Conservation (phyloP, 2,888 invertebrate species). For the Phymatocera aterrima region DNA sequence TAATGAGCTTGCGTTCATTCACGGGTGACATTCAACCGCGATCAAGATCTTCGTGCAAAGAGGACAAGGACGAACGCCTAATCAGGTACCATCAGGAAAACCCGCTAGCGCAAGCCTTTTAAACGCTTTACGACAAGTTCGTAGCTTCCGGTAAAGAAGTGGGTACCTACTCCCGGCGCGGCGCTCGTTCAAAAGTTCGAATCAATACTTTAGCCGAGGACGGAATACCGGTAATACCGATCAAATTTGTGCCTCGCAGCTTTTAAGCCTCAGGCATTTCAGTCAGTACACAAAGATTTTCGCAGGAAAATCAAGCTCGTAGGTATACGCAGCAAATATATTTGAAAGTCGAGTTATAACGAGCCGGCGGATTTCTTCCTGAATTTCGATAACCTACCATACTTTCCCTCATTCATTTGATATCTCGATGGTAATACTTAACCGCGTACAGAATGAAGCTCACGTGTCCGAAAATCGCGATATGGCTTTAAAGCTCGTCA, state of each 20-base stretch:
- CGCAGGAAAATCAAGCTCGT: background rate
- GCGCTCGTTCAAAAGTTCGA: constrained; percentile 36
- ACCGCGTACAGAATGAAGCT: background rate
- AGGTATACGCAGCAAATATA: background rate
- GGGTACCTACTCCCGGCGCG: background rate
- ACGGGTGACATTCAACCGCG: constrained; percentile 31
- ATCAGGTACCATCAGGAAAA: constrained; percentile 22
- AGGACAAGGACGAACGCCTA: constrained; percentile 42
- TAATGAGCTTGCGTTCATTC: constrained; percentile 65
- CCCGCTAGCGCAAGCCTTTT: constrained; percentile 44
- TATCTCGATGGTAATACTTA: background rate
- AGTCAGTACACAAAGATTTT: background rate
- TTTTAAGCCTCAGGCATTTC: constrained; percentile 16
- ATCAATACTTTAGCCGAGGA: constrained; percentile 29
- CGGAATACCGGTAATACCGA: background rate
- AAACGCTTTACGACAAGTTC: constrained; percentile 50
- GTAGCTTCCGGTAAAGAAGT: constrained; percentile 47
- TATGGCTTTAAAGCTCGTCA: background rate
- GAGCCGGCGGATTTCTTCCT: background rate
- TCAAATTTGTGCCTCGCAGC: constrained; percentile 27
- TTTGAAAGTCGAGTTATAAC: background rate
- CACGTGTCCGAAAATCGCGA: background rate
- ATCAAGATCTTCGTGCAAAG: constrained; percentile 32
- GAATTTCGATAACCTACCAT: too few relatives aligned
- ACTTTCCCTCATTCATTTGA: background rate